Evolutionary conservation across 2,888 invertebrate species (phyloP), one percentile per base, ranked within the genome.

Genomic region (Tetragonisca angustula): DNA sequence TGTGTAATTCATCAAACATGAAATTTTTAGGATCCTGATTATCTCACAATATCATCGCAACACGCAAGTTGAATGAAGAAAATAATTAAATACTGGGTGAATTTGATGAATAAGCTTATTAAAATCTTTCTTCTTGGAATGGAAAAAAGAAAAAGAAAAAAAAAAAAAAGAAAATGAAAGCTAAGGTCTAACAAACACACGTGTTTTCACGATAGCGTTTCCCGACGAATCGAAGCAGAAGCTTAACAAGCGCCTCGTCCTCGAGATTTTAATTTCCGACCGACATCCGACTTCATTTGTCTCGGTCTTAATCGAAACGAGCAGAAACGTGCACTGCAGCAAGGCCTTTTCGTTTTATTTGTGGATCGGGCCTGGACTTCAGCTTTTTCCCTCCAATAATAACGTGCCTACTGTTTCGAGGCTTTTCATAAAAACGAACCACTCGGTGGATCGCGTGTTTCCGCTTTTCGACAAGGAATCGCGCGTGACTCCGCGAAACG

Each of bases 181-280:
- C 11, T 6, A 59, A 68, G 24, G 50, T 21, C 19, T 9, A 54
- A 73, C 21, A 50, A 9, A n/a, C n/a, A 17, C 52, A 15, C 54
- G 17, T 32, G 27, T 49, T 19, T 24, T 13, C 61, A 4, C 32
- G 15, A 5, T 27, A 6, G 70, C 59, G 76, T 81, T 83, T 69
- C 67, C 74, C 73, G 74, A 67, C 62, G 77, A 83, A 87, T 85
- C 84, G 85, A 80, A 83, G 76, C 59, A 56, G 71, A 49, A 64
- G 85, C 76, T 87, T 88, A 89, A 88, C 89, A 84, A 89, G 84
- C 84, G 71, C 73, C 84, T 79, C 88, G 83, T 86, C 79, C 88
- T 85, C 84, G 87, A 87, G 88, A 88, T 88, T 88, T 89, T 89
- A 89, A 89, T 89, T 89, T 88, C 89, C 89, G 86, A 83, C 77